A percentile compares a stretch with the other conserved stretches of the same genome.
phyloP scores from a whole-genome alignment of 2,888 invertebrate genomes.

The Mythimna ferrago region DNA sequence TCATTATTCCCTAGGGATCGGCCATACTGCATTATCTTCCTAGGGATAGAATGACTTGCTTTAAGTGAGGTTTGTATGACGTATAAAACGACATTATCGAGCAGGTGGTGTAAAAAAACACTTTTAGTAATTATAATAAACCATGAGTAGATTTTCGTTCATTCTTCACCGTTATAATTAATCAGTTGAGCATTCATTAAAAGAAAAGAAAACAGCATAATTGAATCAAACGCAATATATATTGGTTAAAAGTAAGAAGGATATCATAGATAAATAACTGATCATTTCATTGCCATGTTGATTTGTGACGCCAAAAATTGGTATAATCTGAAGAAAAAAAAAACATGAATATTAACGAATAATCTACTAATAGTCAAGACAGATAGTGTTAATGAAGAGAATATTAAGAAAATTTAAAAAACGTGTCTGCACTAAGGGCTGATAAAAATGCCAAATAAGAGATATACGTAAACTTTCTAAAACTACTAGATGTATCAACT shows the following conservation, averaged over 20 bases:
- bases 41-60: too few relatives aligned
- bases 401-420: too few relatives aligned
- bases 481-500: conserved; percentile 2
- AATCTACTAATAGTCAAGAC: not conserved
- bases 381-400: too few relatives aligned
- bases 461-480: not conserved
- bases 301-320: not conserved
- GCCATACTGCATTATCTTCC: too few relatives aligned
- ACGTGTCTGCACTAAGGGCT: too few relatives aligned
- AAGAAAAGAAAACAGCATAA: not conserved
- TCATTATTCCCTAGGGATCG: too few relatives aligned
- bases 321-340: conserved; percentile 30
- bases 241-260: conserved; percentile 31
- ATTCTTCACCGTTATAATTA: not conserved
- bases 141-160: not conserved
- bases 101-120: too few relatives aligned
- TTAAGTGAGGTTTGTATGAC: too few relatives aligned
- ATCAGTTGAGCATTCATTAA: not conserved
- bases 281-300: conserved; percentile 33
- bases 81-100: too few relatives aligned
- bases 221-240: conserved; percentile 29
- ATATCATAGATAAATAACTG: conserved; percentile 22
- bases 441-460: too few relatives aligned
- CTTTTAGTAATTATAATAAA: too few relatives aligned
- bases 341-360: not conserved